Evolutionary conservation across 2,888 invertebrate genomes (phyloP).

Genomic region (Steinernema carpocapsae): DNA sequence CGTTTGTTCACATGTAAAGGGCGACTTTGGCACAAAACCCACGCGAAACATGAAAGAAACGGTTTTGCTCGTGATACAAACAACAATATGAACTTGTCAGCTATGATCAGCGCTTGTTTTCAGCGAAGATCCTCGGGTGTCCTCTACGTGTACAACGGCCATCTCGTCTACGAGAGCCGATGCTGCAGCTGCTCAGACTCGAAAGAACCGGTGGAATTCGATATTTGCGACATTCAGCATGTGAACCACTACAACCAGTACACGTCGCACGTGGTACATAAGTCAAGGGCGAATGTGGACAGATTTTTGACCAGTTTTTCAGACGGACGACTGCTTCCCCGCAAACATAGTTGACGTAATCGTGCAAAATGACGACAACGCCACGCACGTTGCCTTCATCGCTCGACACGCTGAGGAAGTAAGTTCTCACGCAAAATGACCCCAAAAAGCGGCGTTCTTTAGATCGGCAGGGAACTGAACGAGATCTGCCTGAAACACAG

Average conservation of each 20-base stretch:
- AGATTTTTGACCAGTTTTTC: too few relatives aligned
- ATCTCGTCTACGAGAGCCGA: conserved; percentile 47
- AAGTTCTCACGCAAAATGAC: neutral
- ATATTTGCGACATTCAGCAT: conserved; percentile 50
- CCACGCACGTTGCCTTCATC: conserved; percentile 46
- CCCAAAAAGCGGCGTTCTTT: conserved; percentile 35
- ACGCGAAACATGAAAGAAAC: neutral
- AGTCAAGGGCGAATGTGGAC: too few relatives aligned
- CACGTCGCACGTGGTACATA: conserved; percentile 46
- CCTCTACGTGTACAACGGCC: conserved; percentile 52
- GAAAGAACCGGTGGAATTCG: conserved; percentile 15
- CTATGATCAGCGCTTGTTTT: neutral
- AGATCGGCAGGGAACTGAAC: conserved; percentile 59
- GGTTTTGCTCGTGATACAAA: neutral
- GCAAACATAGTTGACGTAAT: conserved; percentile 26
- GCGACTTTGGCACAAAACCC: too few relatives aligned
- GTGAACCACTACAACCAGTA: conserved; percentile 50
- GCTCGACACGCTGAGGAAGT: conserved; percentile 49
- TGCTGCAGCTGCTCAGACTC: conserved; percentile 45
- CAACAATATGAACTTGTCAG: neutral
- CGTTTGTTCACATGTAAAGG: too few relatives aligned
- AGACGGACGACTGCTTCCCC: conserved; percentile 26
- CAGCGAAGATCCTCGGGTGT: conserved; percentile 51
- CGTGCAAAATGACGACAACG: conserved; percentile 11
- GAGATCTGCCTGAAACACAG: conserved; percentile 65